Evolutionary conservation across 1,140 invertebrate genomes (phyloP), one percentile per base, ranked within the genome.

Genomic region (Drosophila albomicans): DNA sequence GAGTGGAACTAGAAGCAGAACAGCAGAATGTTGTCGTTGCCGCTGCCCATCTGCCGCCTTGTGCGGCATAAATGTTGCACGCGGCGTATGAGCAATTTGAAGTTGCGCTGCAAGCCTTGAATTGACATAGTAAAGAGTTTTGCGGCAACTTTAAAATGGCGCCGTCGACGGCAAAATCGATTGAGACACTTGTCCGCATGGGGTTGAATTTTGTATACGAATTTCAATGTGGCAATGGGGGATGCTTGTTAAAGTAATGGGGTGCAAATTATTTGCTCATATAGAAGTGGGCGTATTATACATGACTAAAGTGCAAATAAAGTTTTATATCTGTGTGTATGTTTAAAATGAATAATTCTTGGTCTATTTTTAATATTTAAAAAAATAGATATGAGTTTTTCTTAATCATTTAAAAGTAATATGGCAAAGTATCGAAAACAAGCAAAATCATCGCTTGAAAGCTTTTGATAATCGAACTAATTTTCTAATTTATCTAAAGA

Each of bases 51-150:
- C 45, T 38, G 1, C 16, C 30, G 41, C 30, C 49, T 51, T 41
- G 49, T 72, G 58, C 25, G 61, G 45, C 73, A 70, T 66, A 65
- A 75, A 75, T 65, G 73, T 64, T 71, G 61, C 62, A 76, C 62
- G 62, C 56, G 62, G 61, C 74, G 74, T 76, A 76, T 76, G 74
- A 88, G 77, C 74, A 88, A 79, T 84, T 87, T 73, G 65, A 82
- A 88, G 65, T 80, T 79, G 54, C 46, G 54, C 49, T 61, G 49
- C 79, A 65, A 75, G 61, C 71, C 77, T 84, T 88, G 43, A 88
- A 88, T 78, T 89, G 85, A 88, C 85, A 88, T 84, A 88, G 58
- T 89, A 75, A 88, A 72, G 48, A 65, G 56, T 51, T 43, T 16
- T 54, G 56, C 16, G 61, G 43, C 74, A 38, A 45, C 75, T 76